phyloP scores from a whole-genome alignment of 2,797 vertebrate genomes.

The Tolypeutes matacus region DNA sequence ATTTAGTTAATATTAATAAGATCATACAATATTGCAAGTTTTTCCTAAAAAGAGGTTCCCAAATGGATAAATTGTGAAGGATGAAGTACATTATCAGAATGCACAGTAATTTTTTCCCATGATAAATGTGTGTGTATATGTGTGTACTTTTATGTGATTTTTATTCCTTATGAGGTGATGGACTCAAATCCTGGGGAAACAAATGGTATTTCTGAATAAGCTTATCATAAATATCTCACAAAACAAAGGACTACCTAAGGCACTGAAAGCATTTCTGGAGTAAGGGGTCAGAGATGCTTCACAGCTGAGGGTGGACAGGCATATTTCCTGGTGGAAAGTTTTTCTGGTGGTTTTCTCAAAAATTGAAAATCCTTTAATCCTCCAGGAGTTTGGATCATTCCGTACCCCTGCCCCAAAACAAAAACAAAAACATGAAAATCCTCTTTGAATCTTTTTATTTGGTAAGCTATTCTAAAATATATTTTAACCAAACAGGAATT shows the following conservation, averaged over 20 bases:
- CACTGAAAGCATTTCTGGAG: neutral
- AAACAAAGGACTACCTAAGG: neutral
- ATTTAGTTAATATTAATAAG: no score
- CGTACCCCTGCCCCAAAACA: neutral
- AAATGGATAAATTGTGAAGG: neutral
- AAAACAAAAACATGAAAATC: neutral
- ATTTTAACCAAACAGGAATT: conserved; percentile 14
- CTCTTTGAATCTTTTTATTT: neutral
- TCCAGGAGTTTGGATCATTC: neutral
- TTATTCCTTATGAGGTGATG: neutral
- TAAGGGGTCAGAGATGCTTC: neutral
- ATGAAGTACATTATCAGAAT: conserved; percentile 26
- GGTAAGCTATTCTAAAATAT: neutral
- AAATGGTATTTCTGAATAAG: conserved; percentile 7
- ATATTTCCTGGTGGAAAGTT: neutral
- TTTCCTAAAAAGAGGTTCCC: neutral
- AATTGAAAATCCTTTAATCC: neutral
- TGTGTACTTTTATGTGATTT: neutral
- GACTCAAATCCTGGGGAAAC: neutral
- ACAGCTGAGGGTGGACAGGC: neutral
- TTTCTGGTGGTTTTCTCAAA: conserved; percentile 11
- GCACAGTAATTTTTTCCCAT: conserved; percentile 6
- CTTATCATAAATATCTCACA: neutral
- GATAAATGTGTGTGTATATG: neutral
- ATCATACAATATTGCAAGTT: neutral